Percentiles rank a stretch among this genome's conserved stretches.
phyloP scores from a whole-genome alignment of 1,140 invertebrate genomes.

The Zeugodacus cucurbitae region DNA sequence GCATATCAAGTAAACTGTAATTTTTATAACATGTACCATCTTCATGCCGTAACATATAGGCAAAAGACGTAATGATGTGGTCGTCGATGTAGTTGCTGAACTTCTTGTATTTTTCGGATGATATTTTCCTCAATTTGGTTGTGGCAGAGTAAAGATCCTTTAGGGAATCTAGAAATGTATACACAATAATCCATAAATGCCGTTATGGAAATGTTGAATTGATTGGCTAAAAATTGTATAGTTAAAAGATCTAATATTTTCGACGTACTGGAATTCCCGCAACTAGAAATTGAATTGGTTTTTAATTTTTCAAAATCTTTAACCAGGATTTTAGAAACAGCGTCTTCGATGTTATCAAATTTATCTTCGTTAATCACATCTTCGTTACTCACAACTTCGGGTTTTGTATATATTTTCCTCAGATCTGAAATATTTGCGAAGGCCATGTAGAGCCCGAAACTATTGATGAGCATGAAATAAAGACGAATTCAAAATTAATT shows the following conservation, averaged over 20 bases:
- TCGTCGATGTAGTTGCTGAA: background rate
- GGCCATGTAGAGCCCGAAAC: background rate
- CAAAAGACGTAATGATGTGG: background rate
- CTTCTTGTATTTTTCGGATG: accelerated
- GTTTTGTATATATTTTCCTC: background rate
- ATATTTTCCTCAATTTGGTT: background rate
- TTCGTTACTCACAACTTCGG: no score
- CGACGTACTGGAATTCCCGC: background rate
- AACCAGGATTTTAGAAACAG: background rate
- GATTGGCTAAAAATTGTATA: no score
- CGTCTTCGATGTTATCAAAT: no score
- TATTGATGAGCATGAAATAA: background rate
- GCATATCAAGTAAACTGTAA: no score
- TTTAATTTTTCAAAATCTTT: background rate
- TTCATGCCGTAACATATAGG: background rate
- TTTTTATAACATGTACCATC: background rate
- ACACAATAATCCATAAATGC: background rate
- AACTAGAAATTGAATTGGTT: background rate
- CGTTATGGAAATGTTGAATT: no score
- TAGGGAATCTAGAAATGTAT: background rate
- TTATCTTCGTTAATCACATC: no score
- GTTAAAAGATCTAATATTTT: no score
- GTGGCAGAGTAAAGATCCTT: background rate
- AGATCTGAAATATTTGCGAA: background rate
- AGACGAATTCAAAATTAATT: no score